phyloP scores from a whole-genome alignment of 2,113 vertebrate species.

The Gasterosteus aculeatus region DNA sequence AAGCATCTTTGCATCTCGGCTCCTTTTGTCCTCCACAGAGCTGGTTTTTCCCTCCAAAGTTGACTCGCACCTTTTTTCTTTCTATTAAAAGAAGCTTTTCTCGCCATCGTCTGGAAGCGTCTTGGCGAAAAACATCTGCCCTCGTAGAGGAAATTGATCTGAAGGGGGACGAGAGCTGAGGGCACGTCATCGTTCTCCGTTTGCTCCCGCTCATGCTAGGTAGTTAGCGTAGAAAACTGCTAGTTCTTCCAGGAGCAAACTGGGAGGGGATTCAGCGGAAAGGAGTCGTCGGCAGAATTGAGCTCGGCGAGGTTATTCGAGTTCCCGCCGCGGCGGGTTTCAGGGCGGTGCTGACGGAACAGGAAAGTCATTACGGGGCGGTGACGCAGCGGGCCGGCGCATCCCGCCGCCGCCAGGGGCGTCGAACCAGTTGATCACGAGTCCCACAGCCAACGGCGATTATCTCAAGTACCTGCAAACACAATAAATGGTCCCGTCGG shows the following conservation, averaged over 20 bases:
- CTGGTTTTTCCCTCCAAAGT: neutral
- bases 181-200: neutral
- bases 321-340: constrained; percentile 5
- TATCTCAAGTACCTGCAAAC: constrained; percentile 30
- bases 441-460: neutral
- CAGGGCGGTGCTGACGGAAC: constrained; percentile 10
- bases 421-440: constrained; percentile 47
- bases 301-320: neutral
- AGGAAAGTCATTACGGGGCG: constrained; percentile 8
- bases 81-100: constrained; percentile 16
- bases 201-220: constrained; percentile 1
- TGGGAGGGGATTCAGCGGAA: constrained; percentile 8
- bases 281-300: constrained; percentile 15
- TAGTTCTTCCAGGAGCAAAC: no score
- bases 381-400: constrained; percentile 7
- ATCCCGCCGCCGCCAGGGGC: neutral
- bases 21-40: neutral
- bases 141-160: constrained; percentile 1
- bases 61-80: constrained; percentile 8
- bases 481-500: constrained; percentile 17
- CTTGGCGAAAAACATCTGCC: neutral
- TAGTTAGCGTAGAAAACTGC: no score
- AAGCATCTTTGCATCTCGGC: neutral
- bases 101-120: neutral
- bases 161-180: neutral